Percentiles rank a stretch among this genome's conserved stretches.
Conservation (phyloP, 2,888 invertebrate species). For the Pseudococcus viburni region DNA sequence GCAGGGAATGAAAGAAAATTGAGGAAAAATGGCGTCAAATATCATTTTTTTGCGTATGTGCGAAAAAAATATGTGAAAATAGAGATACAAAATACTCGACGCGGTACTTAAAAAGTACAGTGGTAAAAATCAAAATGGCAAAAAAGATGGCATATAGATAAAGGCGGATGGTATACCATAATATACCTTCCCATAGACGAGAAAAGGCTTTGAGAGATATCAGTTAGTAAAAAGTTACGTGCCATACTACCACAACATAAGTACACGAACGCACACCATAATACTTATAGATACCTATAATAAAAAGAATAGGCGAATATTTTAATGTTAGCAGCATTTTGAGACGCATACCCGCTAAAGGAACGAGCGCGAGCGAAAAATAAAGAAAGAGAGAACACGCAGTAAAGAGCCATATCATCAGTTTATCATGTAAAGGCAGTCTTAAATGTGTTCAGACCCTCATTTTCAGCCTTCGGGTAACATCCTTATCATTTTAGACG, state of each 20-base stretch:
- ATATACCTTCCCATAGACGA: neutral
- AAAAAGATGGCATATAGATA: neutral
- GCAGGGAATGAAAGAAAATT: neutral
- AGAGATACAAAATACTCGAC: neutral
- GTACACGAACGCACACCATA: neutral
- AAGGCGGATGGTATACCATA: neutral
- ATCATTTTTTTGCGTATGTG: neutral
- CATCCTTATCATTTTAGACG: slow-evolving; percentile 65
- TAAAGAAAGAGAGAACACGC: no score
- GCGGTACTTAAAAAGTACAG: neutral
- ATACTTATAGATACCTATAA: neutral
- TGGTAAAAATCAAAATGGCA: neutral
- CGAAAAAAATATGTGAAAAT: neutral
- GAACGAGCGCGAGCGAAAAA: neutral
- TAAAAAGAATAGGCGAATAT: slow-evolving; percentile 50
- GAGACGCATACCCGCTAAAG: neutral
- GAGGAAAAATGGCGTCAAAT: neutral
- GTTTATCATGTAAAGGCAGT: slow-evolving; percentile 65
- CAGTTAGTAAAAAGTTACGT: neutral
- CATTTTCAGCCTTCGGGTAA: slow-evolving; percentile 64
- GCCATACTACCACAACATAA: neutral
- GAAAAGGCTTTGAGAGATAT: neutral
- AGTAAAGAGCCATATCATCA: slow-evolving; percentile 62
- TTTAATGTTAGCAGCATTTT: slow-evolving; percentile 34
- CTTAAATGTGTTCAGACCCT: slow-evolving; percentile 65